phyloP scores from a whole-genome alignment of 2,888 invertebrate species.

The Folsomia manolachei region DNA sequence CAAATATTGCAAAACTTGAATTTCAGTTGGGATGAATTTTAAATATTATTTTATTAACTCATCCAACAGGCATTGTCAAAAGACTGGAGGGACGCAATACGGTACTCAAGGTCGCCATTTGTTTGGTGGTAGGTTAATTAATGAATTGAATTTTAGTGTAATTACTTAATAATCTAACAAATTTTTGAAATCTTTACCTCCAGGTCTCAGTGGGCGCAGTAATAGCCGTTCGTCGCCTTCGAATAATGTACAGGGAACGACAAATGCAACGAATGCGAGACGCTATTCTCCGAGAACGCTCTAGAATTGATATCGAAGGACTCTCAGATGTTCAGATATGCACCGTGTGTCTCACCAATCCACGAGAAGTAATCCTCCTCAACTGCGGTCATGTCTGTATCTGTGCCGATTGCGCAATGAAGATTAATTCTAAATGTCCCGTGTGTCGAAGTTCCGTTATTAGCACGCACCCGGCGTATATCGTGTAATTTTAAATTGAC shows the following conservation, averaged over 20 bases:
- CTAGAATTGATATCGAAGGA: conserved; percentile 39
- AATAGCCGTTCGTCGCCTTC: conserved; percentile 34
- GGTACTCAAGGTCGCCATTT: conserved; percentile 38
- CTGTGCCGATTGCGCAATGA: conserved; percentile 53
- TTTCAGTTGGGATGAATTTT: too few relatives aligned
- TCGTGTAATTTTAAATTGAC: conserved; percentile 41
- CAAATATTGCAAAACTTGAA: too few relatives aligned
- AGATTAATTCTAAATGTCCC: conserved; percentile 47
- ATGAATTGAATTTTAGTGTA: too few relatives aligned
- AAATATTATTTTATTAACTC: too few relatives aligned
- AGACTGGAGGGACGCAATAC: conserved; percentile 40
- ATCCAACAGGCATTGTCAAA: conserved; percentile 42
- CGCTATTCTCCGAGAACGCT: conserved; percentile 38
- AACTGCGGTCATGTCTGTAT: conserved; percentile 56
- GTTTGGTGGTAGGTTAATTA: too few relatives aligned
- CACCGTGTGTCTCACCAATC: conserved; percentile 54
- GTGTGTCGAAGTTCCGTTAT: conserved; percentile 41
- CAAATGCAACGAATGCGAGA: conserved; percentile 42
- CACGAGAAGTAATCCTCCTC: conserved; percentile 54
- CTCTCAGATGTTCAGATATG: conserved; percentile 51
- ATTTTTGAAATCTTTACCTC: too few relatives aligned
- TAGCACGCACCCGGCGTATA: conserved; percentile 45
- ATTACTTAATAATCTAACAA: too few relatives aligned
- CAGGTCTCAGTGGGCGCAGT: conserved; percentile 41
- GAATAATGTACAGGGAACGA: conserved; percentile 33